phyloP scores from a whole-genome alignment of 2,113 vertebrate genomes.

The Pandion haliaetus region DNA sequence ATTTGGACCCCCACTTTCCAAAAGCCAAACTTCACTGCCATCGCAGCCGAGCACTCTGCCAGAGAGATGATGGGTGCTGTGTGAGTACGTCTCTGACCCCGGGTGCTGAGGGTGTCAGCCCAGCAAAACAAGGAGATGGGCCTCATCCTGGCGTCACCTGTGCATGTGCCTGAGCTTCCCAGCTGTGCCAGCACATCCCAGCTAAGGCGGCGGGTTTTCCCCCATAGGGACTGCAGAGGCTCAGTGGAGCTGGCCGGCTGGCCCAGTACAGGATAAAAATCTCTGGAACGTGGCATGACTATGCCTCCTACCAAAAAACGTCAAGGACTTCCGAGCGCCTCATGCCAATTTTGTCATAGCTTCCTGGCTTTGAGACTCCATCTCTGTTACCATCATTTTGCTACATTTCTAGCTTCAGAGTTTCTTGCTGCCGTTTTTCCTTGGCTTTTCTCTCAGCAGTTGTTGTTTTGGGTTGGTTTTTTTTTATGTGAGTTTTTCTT shows the following conservation, averaged over 20 bases:
- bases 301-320: neutral
- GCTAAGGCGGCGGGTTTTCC: neutral
- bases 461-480: neutral
- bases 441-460: neutral
- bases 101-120: constrained; percentile 21
- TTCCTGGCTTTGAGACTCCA: neutral
- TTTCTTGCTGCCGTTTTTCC: neutral
- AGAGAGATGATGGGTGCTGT: neutral
- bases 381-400: neutral
- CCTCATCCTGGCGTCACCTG: neutral
- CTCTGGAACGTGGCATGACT: neutral
- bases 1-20: neutral
- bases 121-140: constrained; percentile 24
- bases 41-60: neutral
- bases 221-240: neutral
- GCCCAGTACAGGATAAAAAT: neutral
- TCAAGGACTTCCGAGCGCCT: neutral
- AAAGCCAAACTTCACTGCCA: neutral
- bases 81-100: neutral
- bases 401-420: neutral
- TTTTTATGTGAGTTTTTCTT: neutral
- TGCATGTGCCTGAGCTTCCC: constrained; percentile 42
- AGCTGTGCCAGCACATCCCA: constrained; percentile 37
- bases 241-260: constrained; percentile 36
- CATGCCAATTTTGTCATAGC: neutral